Percentiles rank a stretch among this genome's conserved stretches.
Conservation (phyloP, 2,113 vertebrate species). For the Mohoua ochrocephala region DNA sequence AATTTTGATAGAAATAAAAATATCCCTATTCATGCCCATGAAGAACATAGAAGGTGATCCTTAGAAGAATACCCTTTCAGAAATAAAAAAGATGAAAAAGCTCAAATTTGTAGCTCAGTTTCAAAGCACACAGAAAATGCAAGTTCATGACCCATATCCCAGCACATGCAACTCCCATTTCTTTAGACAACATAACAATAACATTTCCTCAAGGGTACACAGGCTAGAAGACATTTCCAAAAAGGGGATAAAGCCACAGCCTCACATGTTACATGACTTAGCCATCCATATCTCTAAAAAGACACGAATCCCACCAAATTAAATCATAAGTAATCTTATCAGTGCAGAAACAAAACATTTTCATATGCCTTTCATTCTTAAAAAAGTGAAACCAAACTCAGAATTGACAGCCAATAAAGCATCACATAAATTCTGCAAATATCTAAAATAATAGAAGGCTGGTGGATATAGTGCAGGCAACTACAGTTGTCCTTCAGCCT, state of each 20-base stretch:
- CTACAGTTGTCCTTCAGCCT: background rate
- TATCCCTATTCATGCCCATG: background rate
- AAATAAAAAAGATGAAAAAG: background rate
- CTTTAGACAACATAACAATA: background rate
- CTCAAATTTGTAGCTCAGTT: background rate
- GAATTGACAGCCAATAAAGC: background rate
- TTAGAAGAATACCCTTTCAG: background rate
- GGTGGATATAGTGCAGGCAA: background rate
- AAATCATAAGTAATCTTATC: background rate
- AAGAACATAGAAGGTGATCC: background rate
- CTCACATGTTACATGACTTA: background rate
- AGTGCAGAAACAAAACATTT: background rate
- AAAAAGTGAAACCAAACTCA: background rate
- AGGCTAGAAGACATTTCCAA: background rate
- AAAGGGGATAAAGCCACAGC: background rate
- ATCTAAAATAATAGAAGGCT: background rate
- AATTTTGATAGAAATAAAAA: background rate
- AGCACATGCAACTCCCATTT: background rate
- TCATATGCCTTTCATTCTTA: background rate
- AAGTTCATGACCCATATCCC: background rate
- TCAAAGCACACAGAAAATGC: background rate
- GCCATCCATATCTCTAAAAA: background rate
- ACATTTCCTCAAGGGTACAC: background rate
- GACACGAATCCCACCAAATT: rapidly evolving
- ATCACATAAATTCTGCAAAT: background rate